Base-by-base conservation (phyloP, 2,888 invertebrate species). In the Netelia fuscicornis region DNA sequence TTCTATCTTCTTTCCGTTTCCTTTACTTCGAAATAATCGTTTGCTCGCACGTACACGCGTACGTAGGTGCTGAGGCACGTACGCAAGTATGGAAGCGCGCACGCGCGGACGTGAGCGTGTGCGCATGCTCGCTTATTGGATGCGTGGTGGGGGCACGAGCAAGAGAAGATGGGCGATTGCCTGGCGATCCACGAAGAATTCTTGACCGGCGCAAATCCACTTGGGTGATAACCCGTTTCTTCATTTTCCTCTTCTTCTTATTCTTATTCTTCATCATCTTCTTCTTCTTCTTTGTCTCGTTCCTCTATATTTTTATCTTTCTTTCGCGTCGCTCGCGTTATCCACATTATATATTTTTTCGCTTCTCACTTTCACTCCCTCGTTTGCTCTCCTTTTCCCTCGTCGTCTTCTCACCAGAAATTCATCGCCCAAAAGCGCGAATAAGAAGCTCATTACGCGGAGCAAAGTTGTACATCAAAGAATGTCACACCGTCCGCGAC, bases 141-240 rank as follows among this genome's bases (percentile, higher is more conserved):
- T 37, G 37, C 6, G 8, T 5, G 37, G 6, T 6, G 42, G 17
- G 71, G 17, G 54, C 44, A 42, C 60, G 25, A 65, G 25, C 42
- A 64, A 58, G 70, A 30, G 71, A 30, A 10, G 23, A 17, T 56
- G 60, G 64, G 74, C 25, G 23, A 64, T 25, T 37, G 64, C 17
- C 62, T 62, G 77, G 62, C 72, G 23, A 44, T 65, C 72, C 71
- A 81, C 70, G 76, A 44, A 78, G 78, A 82, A 86, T 84, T 87
- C 85, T 82, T 81, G 80, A 87, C 86, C 77, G 74, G 75, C 84
- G 85, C 83, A 86, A 86, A 87, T 76, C 84, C 65, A 77, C 79
- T 70, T 77, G 81, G 68, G 81, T 86, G 79, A 84, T 81, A 75
- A 68, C 78, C 67, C 65, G 52, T 75, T 75, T 83, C 71, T 62